These are phyloP conservation scores for Sturnus vulgaris DNA, from an alignment of 2,113 vertebrate genomes.

Conservation along the genomic window DNA sequence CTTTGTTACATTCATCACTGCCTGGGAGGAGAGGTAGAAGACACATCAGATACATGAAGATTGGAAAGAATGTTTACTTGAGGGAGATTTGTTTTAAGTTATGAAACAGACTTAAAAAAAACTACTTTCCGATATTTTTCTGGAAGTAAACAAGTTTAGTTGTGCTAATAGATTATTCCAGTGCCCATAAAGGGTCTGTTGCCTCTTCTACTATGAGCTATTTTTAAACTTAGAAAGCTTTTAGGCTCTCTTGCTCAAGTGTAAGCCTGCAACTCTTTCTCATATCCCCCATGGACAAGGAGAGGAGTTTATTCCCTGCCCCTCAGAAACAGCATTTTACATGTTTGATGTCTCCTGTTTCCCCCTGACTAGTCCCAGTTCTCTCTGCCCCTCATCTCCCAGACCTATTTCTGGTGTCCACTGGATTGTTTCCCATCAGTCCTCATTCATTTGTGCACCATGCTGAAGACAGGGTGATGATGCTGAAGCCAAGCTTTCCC, in stretches of 20 bases:
- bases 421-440: background rate
- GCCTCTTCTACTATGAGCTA: background rate
- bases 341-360: background rate
- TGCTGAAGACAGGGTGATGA: background rate
- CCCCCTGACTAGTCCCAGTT: background rate
- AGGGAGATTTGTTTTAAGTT: background rate
- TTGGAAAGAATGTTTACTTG: slow-evolving; percentile 19
- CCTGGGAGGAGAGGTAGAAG: slow-evolving; percentile 14
- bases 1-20: slow-evolving; percentile 21
- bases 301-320: background rate
- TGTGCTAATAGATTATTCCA: background rate
- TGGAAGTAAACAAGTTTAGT: slow-evolving; percentile 16
- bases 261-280: background rate
- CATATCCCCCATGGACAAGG: background rate
- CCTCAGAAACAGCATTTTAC: background rate
- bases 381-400: background rate
- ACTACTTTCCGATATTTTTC: background rate
- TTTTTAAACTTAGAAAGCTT: background rate
- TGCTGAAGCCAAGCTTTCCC: background rate
- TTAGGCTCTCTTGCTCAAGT: background rate
- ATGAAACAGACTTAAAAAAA: background rate
- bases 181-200: background rate
- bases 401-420: background rate
- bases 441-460: background rate
- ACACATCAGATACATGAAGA: background rate